Conservation (phyloP, 1,140 invertebrate species). For the Amyelois transitella region DNA sequence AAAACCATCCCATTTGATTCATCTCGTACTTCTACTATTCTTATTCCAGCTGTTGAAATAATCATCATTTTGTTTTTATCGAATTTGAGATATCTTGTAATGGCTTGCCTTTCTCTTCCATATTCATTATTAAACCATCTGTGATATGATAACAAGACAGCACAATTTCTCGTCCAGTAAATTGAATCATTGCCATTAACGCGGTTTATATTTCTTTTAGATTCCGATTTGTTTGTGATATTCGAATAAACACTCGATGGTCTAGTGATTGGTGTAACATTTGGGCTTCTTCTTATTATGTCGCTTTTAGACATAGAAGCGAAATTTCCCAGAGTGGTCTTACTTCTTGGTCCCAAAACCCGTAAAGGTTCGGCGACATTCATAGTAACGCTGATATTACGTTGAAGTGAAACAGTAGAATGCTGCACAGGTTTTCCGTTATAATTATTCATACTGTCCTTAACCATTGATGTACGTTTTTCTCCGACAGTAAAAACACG, state of each 20-base stretch:
- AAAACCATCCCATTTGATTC: constrained; percentile 77
- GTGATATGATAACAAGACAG: constrained; percentile 79
- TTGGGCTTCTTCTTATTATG: constrained; percentile 68
- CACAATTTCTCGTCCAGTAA: constrained; percentile 81
- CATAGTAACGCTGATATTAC: constrained; percentile 72
- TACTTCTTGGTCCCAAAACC: constrained; percentile 67
- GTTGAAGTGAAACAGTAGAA: constrained; percentile 63
- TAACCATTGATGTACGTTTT: constrained; percentile 53
- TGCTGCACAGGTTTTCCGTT: constrained; percentile 65
- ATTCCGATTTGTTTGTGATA: constrained; percentile 63
- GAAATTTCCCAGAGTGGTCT: constrained; percentile 73
- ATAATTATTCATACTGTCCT: constrained; percentile 70
- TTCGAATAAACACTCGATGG: constrained; percentile 69
- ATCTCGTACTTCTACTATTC: constrained; percentile 81
- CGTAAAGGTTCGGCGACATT: constrained; percentile 67
- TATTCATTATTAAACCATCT: constrained; percentile 75
- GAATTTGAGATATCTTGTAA: constrained; percentile 73
- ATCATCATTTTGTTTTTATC: constrained; percentile 77
- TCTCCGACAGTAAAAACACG: constrained; percentile 80
- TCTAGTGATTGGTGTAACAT: constrained; percentile 70
- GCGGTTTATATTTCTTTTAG: constrained; percentile 64
- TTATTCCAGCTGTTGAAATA: constrained; percentile 78
- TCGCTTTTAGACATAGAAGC: constrained; percentile 68
- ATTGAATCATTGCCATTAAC: constrained; percentile 72
- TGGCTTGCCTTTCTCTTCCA: constrained; percentile 70